Base-by-base conservation (phyloP, 2,113 vertebrate species). In the Toxostoma redivivum region DNA sequence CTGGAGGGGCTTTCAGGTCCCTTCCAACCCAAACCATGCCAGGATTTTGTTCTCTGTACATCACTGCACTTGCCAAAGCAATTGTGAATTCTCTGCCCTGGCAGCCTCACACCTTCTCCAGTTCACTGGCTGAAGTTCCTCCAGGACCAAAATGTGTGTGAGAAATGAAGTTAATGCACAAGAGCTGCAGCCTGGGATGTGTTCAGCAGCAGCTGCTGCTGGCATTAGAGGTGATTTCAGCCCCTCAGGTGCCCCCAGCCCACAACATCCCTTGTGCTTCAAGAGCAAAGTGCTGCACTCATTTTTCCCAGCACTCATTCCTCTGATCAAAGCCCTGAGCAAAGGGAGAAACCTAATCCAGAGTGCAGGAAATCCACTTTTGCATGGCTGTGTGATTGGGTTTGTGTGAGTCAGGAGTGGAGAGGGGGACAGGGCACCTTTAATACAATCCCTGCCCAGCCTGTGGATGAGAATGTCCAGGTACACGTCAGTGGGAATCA, bases 241-340 rank as follows among this genome's bases (percentile, higher is more conserved):
- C 60, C 45, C 65, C 51, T 14, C 42, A 1, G 40, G 30, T 35
- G 28, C 12, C 24, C 73, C 25, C 37, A 5, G 25, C 69, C 67
- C 10, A 0, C 5, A 14, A 1, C 0, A 0, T 17, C 53, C 5
- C 5, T 53, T 20, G 20, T 0, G 53, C 28, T 20, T 60, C 19
- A 2, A 15, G 0, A 37, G n/a, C 74, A 16, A 37, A 85, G 47
- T 3, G 37, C 70, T 74, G 79, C 1, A 2, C 14, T 82, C n/a
- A n/a, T 80, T 30, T 25, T 22, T 4, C 84, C 70, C 64, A 18
- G 66, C 17, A 28, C 56, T 83, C 58, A 3, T 31, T 70, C 28
- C 40, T 48, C 30, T 28, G 37, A 27, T 22, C 31, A 53, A 9
- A 84, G 61, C 20, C 15, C 31, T 2, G 56, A 74, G 67, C 9